These are phyloP conservation scores for Progne subis DNA, from an alignment of 2,113 vertebrate species.

Conservation along the genomic window DNA sequence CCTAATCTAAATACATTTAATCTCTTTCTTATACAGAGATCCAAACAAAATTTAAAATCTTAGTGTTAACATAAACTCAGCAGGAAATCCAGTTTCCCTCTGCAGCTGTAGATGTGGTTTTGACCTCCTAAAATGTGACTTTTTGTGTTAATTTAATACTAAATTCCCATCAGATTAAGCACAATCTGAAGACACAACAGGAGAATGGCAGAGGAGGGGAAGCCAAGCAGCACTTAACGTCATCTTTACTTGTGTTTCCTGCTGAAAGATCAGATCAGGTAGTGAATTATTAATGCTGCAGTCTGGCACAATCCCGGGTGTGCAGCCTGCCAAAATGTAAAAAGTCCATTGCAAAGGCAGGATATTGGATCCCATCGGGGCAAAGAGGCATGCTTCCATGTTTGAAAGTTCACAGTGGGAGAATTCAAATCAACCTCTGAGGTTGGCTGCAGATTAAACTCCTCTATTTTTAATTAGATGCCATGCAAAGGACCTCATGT, in stretches of 20 bases:
- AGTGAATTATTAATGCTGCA: conserved; percentile 64
- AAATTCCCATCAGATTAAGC: conserved; percentile 38
- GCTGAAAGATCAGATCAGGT: conserved; percentile 54
- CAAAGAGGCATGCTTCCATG: conserved; percentile 28
- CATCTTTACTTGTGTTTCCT: conserved; percentile 46
- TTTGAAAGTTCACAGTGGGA: conserved; percentile 53
- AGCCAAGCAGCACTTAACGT: conserved; percentile 49
- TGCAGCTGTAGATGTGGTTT: neutral
- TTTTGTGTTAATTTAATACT: conserved; percentile 8
- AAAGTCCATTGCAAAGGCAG: neutral
- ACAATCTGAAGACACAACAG: conserved; percentile 22
- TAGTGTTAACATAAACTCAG: neutral
- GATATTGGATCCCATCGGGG: conserved; percentile 25
- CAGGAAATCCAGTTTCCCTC: neutral
- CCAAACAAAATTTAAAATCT: neutral
- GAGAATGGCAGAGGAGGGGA: conserved; percentile 7
- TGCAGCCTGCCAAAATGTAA: conserved; percentile 29
- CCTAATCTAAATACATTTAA: neutral
- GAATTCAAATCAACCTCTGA: conserved; percentile 33
- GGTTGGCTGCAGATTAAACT: conserved; percentile 36
- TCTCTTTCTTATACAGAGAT: neutral
- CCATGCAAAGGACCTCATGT: neutral
- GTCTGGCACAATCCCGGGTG: neutral
- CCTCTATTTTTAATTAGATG: conserved; percentile 51
- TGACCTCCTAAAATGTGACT: neutral